These are phyloP conservation scores for Arctocebus calabarensis DNA, from an alignment of 2,797 vertebrate genomes.

Conservation along the genomic window DNA sequence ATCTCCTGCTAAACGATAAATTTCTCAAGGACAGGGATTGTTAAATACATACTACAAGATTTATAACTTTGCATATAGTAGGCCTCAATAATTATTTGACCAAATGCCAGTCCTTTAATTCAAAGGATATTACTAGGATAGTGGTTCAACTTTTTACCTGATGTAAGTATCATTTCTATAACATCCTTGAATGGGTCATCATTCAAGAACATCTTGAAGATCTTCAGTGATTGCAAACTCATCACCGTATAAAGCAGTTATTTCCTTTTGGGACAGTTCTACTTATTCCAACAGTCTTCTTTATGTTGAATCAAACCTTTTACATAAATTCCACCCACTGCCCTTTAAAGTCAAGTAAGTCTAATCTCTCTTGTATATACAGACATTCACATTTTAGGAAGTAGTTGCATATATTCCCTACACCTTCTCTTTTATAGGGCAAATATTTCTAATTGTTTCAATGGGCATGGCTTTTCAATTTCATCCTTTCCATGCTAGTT, in stretches of 20 bases:
- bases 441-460: conserved; percentile 22
- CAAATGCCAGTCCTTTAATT: conserved; percentile 26
- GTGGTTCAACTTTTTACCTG: conserved; percentile 9
- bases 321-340: background rate
- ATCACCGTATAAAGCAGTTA: conserved; percentile 5
- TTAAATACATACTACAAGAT: background rate
- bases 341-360: conserved; percentile 2
- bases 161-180: background rate
- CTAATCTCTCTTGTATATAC: background rate
- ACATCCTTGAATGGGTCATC: background rate
- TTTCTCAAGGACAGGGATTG: background rate
- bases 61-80: conserved; percentile 40
- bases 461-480: background rate
- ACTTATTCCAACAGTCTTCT: background rate
- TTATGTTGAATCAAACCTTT: conserved; percentile 8
- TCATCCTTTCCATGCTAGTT: background rate
- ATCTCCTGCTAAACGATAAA: background rate
- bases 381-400: conserved; percentile 22
- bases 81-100: background rate
- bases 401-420: background rate
- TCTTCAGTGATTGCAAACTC: background rate
- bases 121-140: background rate
- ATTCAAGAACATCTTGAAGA: background rate
- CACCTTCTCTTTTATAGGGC: background rate
- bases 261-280: background rate